Conservation (phyloP, 2,113 vertebrate species). For the Tenrec ecaudatus region DNA sequence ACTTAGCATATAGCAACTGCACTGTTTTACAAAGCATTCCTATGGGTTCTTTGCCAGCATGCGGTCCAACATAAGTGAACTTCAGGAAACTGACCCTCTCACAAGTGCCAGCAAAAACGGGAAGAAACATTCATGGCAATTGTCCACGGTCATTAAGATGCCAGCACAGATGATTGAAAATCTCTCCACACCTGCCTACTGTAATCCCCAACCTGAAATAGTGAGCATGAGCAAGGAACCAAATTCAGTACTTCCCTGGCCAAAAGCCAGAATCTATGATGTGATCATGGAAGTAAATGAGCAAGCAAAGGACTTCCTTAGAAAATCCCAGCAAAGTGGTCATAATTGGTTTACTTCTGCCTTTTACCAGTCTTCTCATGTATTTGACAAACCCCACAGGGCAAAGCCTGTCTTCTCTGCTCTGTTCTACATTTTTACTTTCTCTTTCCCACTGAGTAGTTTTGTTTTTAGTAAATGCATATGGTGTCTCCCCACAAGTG, state of each 20-base stretch:
- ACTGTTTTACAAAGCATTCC: conserved; percentile 29
- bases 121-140: neutral
- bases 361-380: neutral
- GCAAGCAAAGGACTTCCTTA: neutral
- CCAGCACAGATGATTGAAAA: neutral
- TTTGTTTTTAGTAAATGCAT: neutral
- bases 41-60: neutral
- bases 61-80: neutral
- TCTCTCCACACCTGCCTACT: conserved; percentile 23
- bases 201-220: conserved; percentile 21
- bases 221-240: neutral
- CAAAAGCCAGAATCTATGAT: neutral
- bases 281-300: neutral
- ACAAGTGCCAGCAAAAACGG: neutral
- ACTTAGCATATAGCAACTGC: neutral
- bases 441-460: neutral
- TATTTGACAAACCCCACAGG: neutral
- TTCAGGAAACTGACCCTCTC: neutral
- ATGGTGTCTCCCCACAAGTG: neutral
- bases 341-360: neutral
- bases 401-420: neutral
- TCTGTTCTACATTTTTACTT: conserved; percentile 7
- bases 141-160: neutral
- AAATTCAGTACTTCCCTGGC: neutral
- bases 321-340: neutral